Evolutionary conservation across 1,140 invertebrate genomes (phyloP).

Genomic region (Sminthurides bifidus): DNA sequence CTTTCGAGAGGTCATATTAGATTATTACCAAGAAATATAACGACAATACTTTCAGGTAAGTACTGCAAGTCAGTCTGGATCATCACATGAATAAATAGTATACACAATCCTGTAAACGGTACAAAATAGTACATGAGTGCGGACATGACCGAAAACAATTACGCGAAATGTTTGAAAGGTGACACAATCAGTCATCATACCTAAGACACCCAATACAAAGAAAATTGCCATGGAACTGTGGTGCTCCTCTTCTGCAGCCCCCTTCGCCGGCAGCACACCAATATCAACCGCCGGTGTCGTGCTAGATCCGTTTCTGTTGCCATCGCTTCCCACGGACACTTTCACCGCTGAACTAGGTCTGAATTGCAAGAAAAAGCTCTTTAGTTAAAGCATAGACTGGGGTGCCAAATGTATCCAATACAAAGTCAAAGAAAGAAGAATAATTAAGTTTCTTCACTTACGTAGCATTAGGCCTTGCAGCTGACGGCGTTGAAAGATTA

Average conservation of each 20-base stretch:
- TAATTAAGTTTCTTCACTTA: no score
- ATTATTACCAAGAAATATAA: conserved; percentile 75
- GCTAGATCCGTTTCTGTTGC: conserved; percentile 36
- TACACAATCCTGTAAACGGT: conserved; percentile 57
- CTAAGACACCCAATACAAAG: conserved; percentile 82
- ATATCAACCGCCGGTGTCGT: conserved; percentile 48
- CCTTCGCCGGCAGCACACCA: conserved; percentile 62
- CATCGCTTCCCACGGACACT: not conserved
- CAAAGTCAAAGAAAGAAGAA: no score
- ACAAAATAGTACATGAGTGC: conserved; percentile 3
- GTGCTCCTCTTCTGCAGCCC: conserved; percentile 76
- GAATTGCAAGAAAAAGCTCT: no score
- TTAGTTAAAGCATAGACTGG: no score
- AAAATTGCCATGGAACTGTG: conserved; percentile 94
- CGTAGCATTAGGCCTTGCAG: not conserved
- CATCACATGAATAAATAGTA: conserved; percentile 86
- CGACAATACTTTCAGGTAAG: conserved; percentile 92
- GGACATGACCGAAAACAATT: no score
- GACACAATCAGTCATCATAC: conserved; percentile 36
- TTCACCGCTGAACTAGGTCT: no score
- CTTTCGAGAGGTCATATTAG: no score
- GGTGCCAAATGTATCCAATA: no score
- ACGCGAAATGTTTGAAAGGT: no score
- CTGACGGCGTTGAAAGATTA: conserved; percentile 4
- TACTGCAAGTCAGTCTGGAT: conserved; percentile 92